A percentile compares a stretch with the other conserved stretches of the same genome.
Evolutionary conservation across 2,888 invertebrate genomes (phyloP).

Genomic region (Ophioninae sp.): DNA sequence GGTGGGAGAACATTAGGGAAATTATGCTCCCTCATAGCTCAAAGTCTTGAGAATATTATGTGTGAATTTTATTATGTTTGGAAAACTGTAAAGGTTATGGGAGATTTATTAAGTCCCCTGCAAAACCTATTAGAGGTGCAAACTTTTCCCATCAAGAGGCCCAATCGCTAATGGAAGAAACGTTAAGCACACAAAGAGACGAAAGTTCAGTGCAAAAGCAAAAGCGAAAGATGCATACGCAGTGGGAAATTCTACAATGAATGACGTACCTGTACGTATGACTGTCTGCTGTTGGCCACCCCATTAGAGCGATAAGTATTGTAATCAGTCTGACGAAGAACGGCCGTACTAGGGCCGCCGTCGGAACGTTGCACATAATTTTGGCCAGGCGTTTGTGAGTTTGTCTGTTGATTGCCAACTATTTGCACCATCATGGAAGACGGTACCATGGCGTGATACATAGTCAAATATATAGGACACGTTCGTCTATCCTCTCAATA

Average conservation of each 20-base stretch:
- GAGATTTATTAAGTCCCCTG: too few species aligned
- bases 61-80: too few species aligned
- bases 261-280: slow-evolving; percentile 74
- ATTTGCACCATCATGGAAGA: slow-evolving; percentile 78
- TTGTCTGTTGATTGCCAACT: slow-evolving; percentile 75
- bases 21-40: too few species aligned
- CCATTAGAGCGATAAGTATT: slow-evolving; percentile 70
- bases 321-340: slow-evolving; percentile 71
- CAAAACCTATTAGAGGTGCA: too few species aligned
- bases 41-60: too few species aligned
- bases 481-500: not conserved
- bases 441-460: slow-evolving; percentile 78
- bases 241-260: not conserved
- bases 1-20: not conserved
- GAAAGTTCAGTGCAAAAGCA: not conserved
- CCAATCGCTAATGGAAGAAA: not conserved
- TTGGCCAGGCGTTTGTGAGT: slow-evolving; percentile 72
- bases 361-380: slow-evolving; percentile 70
- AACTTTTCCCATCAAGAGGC: not conserved
- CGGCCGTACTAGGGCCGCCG: slow-evolving; percentile 49
- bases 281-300: slow-evolving; percentile 73
- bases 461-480: slow-evolving; percentile 65
- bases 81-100: too few species aligned
- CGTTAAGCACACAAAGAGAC: not conserved
- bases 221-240: not conserved